phyloP scores from a whole-genome alignment of 2,888 invertebrate species.

The Orthonevra nobilis region DNA sequence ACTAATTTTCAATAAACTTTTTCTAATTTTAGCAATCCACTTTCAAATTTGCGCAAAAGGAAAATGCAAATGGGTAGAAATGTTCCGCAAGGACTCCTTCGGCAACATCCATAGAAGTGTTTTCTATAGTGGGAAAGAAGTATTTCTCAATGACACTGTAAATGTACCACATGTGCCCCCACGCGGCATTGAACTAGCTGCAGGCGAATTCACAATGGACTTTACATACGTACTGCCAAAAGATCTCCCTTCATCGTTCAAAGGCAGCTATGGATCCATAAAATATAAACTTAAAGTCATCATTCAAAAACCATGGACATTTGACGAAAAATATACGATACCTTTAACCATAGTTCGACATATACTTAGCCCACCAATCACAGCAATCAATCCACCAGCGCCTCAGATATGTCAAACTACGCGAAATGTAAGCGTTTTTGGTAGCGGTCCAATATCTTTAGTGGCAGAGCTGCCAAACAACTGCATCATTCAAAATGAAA shows the following conservation, averaged over 20 bases:
- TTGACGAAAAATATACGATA: constrained; percentile 78
- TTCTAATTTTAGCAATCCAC: constrained; percentile 77
- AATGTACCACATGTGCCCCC: constrained; percentile 77
- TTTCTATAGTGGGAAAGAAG: constrained; percentile 78
- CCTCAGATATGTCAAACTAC: constrained; percentile 77
- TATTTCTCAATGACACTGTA: constrained; percentile 77
- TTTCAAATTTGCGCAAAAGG: constrained; percentile 79
- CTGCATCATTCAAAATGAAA: constrained; percentile 77
- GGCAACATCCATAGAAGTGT: too few relatives aligned
- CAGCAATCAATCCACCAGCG: constrained; percentile 74
- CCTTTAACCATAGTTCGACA: constrained; percentile 77
- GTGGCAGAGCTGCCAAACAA: constrained; percentile 76
- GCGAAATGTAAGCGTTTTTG: constrained; percentile 76
- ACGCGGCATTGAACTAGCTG: constrained; percentile 76
- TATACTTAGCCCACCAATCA: constrained; percentile 74
- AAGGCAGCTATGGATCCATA: constrained; percentile 78
- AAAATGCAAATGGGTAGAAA: constrained; percentile 80
- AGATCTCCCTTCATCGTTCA: constrained; percentile 78
- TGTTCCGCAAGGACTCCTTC: constrained; percentile 76
- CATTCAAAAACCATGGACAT: constrained; percentile 79
- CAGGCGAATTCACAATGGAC: constrained; percentile 77
- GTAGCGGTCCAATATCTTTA: constrained; percentile 78
- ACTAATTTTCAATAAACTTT: not conserved
- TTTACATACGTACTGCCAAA: constrained; percentile 76
- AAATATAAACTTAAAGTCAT: constrained; percentile 79